Evolutionary conservation across 2,113 vertebrate genomes (phyloP).

Genomic region (Sterna hirundo): DNA sequence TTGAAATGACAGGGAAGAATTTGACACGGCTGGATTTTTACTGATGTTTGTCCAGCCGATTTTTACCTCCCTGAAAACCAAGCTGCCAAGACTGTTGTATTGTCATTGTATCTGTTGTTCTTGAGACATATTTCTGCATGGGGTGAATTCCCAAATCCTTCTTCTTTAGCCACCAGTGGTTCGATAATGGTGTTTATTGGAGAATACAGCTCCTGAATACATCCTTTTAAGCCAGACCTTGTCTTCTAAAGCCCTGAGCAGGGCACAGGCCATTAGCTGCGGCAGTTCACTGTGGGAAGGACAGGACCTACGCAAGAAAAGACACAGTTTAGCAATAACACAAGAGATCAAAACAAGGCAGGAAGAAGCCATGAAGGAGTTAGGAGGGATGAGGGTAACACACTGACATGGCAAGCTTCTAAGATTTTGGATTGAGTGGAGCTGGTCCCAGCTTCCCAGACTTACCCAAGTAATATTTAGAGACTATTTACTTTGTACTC

Average conservation of each 20-base stretch:
- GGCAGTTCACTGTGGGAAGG: neutral
- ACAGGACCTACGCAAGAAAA: neutral
- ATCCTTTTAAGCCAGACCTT: neutral
- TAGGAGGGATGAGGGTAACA: neutral
- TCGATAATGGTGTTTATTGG: neutral
- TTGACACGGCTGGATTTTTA: neutral
- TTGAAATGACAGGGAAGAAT: neutral
- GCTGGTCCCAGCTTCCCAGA: neutral
- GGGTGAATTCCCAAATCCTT: neutral
- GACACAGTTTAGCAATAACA: neutral
- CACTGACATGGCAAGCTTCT: neutral
- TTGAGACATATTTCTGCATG: neutral
- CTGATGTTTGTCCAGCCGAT: neutral
- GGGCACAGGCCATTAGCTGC: neutral
- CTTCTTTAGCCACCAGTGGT: neutral
- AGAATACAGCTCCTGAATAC: neutral
- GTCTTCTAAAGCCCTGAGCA: neutral
- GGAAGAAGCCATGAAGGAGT: neutral
- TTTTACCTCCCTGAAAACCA: neutral
- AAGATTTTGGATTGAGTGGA: neutral
- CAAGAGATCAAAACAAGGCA: neutral
- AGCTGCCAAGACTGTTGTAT: fast-evolving
- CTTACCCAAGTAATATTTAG: neutral
- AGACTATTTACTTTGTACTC: neutral
- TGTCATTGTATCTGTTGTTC: neutral